Conservation (phyloP, 2,797 vertebrate genomes). For the Cyclopterus lumpus region DNA sequence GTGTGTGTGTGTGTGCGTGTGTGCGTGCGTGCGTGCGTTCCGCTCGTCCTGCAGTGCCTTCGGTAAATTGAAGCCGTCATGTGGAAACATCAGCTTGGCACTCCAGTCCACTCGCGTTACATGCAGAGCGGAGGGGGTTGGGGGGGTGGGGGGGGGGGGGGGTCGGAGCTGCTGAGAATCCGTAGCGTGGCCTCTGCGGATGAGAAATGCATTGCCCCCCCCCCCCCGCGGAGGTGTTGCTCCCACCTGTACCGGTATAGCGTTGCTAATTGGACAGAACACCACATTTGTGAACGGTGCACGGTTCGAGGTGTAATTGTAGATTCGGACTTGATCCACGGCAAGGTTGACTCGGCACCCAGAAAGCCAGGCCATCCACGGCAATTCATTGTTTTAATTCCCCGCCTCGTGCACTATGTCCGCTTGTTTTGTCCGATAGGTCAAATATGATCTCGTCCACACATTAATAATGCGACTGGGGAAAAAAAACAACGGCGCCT, state of each 20-base stretch:
- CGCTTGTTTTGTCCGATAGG: not conserved
- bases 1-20: slow-evolving; percentile 5
- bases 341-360: not conserved
- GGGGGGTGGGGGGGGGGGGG: no score
- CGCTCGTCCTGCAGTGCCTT: slow-evolving; percentile 47
- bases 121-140: slow-evolving; percentile 62
- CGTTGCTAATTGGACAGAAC: slow-evolving; percentile 46
- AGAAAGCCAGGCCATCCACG: not conserved
- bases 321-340: slow-evolving; percentile 2
- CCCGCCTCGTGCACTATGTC: not conserved
- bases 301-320: slow-evolving; percentile 13
- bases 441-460: slow-evolving; percentile 22
- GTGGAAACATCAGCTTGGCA: slow-evolving; percentile 80
- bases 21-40: slow-evolving; percentile 27
- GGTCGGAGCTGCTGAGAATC: slow-evolving; percentile 41
- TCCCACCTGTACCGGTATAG: slow-evolving; percentile 3
- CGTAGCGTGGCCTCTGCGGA: slow-evolving; percentile 38
- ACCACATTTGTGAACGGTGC: slow-evolving; percentile 2
- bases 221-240: slow-evolving; percentile 10
- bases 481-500: slow-evolving; percentile 13
- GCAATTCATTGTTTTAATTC: slow-evolving; percentile 5
- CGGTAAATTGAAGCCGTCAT: slow-evolving; percentile 74
- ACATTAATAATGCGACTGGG: slow-evolving; percentile 1
- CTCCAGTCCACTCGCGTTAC: slow-evolving; percentile 79
- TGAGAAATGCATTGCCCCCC: slow-evolving; percentile 17